Evolutionary conservation across 2,113 vertebrate species (phyloP).

Genomic region (Silurus meridionalis): DNA sequence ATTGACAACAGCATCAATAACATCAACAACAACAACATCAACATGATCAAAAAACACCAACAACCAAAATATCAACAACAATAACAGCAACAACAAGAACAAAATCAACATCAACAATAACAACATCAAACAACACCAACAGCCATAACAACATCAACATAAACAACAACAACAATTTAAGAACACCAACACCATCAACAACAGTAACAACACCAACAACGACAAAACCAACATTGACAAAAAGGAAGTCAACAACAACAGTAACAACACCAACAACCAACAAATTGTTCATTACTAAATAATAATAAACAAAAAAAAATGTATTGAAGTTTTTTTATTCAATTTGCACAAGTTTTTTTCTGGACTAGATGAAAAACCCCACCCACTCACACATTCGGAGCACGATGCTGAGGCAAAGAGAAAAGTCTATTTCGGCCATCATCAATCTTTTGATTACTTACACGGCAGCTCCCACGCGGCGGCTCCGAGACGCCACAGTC

Average conservation of each 20-base stretch:
- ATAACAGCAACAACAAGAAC: too few species aligned
- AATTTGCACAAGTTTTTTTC: conserved; percentile 3
- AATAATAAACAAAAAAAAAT: neutral
- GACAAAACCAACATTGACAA: too few species aligned
- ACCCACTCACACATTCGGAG: conserved; percentile 42
- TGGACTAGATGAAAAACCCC: neutral
- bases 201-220: too few species aligned
- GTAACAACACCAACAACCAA: neutral
- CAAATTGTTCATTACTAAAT: neutral
- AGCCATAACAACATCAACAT: neutral
- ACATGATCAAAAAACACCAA: neutral
- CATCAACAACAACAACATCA: neutral
- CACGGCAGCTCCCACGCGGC: conserved; percentile 57
- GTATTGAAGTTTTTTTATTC: too few species aligned
- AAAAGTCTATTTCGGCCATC: conserved; percentile 63
- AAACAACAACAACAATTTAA: neutral
- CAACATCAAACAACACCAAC: neutral
- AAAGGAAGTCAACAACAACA: too few species aligned
- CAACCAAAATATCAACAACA: neutral
- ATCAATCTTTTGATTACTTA: conserved; percentile 68
- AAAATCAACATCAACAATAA: neutral
- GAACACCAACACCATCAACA: neutral
- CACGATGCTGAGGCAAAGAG: conserved; percentile 50
- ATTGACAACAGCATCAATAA: neutral
- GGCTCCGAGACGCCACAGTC: conserved; percentile 51